Evolutionary conservation across 2,888 invertebrate species (phyloP), one percentile per base, ranked within the genome.

Genomic region (Tenthredo mesomela): DNA sequence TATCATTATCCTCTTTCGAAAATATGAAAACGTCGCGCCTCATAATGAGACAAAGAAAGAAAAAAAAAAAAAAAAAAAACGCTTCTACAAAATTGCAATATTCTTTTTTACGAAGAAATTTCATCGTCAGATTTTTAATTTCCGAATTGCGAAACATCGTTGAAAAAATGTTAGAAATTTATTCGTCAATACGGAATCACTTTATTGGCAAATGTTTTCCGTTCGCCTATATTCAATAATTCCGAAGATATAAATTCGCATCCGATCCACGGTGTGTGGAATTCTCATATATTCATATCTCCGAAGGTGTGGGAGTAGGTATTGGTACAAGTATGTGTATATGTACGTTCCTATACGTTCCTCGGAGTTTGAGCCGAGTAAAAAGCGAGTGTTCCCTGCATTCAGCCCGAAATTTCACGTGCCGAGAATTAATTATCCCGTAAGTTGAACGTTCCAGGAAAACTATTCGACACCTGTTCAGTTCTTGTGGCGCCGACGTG

Each of bases 381-480:
- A 77, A 54, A 77, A 77, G 9, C n/a, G 33, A 47, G 75, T 9
- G 33, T 21, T 75, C 29, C 29, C 75, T 10, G 70, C 6, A 78
- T 54, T 78, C 58, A 29, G 29, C n/a, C 54, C 18, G 78, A 78
- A 54, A 78, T 78, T 78, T 78, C 33, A 33, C 78, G 37, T 54
- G 78, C 25, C 78, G 54, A 33, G 78, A 37, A 78, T 78, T 54
- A 78, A 78, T 78, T 33, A 77, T 77, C 50, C 78, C 78, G 10
- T n/a, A 25, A 58, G 78, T 58, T 33, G 29, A 37, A 50, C 54
- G 54, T 54, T 15, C 47, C 25, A 33, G n/a, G 37, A 12, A 58
- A 78, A 78, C 78, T 78, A 58, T 78, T 78, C 78, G 78, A 54
- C 78, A 78, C 78, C 78, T 54, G 77, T 78, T 78, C 33, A 78